Conservation (phyloP, 2,113 vertebrate genomes). For the Lonchura striata region DNA sequence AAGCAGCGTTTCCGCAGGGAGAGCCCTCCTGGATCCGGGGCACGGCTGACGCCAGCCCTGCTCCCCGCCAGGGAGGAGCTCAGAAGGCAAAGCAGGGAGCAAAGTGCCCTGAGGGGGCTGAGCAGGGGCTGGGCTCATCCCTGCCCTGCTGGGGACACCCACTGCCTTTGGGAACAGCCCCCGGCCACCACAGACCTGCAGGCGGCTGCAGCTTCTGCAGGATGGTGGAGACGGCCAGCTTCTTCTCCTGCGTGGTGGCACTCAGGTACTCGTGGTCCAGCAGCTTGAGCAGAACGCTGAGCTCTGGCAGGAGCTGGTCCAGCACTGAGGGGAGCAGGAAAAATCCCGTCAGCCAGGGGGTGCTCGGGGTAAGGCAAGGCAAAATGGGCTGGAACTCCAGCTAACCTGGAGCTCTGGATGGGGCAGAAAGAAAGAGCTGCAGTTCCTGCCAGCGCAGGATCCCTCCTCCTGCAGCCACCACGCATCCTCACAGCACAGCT, state of each 20-base stretch:
- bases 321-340: constrained; percentile 71
- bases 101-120: neutral
- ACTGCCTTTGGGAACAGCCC: neutral
- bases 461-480: neutral
- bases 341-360: neutral
- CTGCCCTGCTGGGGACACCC: neutral
- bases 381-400: neutral
- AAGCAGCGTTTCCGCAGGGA: neutral
- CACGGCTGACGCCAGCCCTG: neutral
- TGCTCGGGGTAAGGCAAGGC: neutral
- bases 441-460: neutral
- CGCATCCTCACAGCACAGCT: neutral
- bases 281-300: constrained; percentile 87
- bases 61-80: neutral
- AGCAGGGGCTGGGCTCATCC: neutral
- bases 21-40: neutral
- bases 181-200: constrained; percentile 68
- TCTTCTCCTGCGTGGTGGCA: constrained; percentile 87
- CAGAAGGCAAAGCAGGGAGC: neutral
- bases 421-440: neutral
- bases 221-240: constrained; percentile 85
- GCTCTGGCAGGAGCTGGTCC: constrained; percentile 91
- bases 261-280: constrained; percentile 92
- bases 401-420: neutral
- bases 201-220: constrained; percentile 85